phyloP scores from a whole-genome alignment of 2,888 invertebrate genomes.

The Papilio protenor region DNA sequence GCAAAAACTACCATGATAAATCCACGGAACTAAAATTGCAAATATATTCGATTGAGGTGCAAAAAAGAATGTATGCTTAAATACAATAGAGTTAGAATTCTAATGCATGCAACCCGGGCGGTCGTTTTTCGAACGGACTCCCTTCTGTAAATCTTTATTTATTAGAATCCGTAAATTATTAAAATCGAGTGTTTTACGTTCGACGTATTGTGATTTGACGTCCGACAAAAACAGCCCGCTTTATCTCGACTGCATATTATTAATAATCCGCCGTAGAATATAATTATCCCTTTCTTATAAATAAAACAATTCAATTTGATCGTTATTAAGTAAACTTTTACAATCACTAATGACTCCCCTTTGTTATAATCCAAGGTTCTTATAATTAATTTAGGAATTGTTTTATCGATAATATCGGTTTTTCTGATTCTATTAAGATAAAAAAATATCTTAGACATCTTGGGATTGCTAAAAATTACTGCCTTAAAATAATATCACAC shows the following conservation, averaged over 20 bases:
- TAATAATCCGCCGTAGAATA: slow-evolving; percentile 39
- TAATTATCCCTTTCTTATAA: slow-evolving; percentile 44
- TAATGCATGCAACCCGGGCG: slow-evolving; percentile 79
- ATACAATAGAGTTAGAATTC: slow-evolving; percentile 78
- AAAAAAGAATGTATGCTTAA: slow-evolving; percentile 82
- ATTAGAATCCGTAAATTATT: slow-evolving; percentile 81
- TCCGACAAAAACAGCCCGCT: slow-evolving; percentile 58
- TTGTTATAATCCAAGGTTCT: slow-evolving; percentile 3
- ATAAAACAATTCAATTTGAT: slow-evolving; percentile 41
- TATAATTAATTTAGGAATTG: not conserved
- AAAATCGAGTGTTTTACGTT: slow-evolving; percentile 72
- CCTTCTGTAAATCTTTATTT: slow-evolving; percentile 80
- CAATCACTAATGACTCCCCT: slow-evolving; percentile 32
- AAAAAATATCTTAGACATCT: not conserved
- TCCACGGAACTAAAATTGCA: slow-evolving; percentile 68
- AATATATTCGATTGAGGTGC: slow-evolving; percentile 76
- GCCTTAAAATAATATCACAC: not conserved
- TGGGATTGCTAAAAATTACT: not conserved
- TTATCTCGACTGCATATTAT: slow-evolving; percentile 48
- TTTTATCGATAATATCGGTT: not conserved
- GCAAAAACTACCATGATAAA: slow-evolving; percentile 56
- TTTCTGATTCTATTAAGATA: not conserved
- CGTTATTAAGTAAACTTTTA: slow-evolving; percentile 38
- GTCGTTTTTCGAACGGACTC: slow-evolving; percentile 75
- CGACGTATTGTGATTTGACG: slow-evolving; percentile 67